A percentile compares a stretch with the other conserved stretches of the same genome.
phyloP scores from a whole-genome alignment of 2,888 invertebrate species.

The Ophraella communa region DNA sequence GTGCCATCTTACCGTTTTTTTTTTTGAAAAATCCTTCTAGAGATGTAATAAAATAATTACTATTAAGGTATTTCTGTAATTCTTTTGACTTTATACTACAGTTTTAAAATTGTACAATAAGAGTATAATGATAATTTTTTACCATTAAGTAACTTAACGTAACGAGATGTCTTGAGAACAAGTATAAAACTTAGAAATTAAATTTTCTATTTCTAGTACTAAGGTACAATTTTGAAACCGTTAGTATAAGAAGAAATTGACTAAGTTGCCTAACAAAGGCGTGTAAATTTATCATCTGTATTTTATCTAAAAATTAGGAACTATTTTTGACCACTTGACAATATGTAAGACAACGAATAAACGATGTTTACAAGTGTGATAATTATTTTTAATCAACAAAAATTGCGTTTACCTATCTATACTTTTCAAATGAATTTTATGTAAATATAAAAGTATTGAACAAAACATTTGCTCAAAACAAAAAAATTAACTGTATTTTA shows the following conservation, averaged over 20 bases:
- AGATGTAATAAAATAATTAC: neutral
- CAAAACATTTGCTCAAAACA: conserved; percentile 6
- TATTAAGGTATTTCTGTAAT: neutral
- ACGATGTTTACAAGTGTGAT: conserved; percentile 4
- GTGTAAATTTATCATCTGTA: neutral
- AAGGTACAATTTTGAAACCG: no score
- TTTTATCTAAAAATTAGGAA: neutral
- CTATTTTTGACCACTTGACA: neutral
- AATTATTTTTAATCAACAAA: conserved; percentile 1
- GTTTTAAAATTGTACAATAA: neutral
- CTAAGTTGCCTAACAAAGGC: neutral
- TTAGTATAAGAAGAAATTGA: no score
- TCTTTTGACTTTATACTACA: neutral
- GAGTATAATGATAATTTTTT: neutral
- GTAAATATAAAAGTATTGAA: conserved; percentile 1
- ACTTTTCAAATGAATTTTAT: conserved; percentile 3
- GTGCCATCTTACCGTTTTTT: no score
- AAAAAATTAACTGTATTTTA: neutral
- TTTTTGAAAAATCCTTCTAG: no score
- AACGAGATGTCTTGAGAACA: neutral
- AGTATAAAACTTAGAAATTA: no score
- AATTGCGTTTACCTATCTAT: neutral
- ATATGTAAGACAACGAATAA: neutral
- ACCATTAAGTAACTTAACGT: no score
- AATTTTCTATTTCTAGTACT: no score